Evolutionary conservation across 2,113 vertebrate genomes (phyloP), one percentile per base, ranked within the genome.

Genomic region (Reinhardtius hippoglossoides): DNA sequence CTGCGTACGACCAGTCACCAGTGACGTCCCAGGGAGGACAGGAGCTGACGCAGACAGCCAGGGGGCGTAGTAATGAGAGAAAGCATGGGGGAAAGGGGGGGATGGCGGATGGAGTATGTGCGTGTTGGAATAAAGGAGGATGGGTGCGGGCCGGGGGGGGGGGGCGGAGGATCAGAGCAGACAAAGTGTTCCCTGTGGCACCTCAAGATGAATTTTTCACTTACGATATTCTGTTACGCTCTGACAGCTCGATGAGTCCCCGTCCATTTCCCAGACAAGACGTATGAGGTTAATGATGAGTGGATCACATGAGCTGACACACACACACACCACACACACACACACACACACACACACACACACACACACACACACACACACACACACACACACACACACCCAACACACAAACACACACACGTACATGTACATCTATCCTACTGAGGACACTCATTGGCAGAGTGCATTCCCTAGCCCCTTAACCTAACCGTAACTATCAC

Each of bases 241-340:
- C 27, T 56, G 37, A 76, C 37, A 65, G 0, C 6, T 76, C 15
- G 4, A 40, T 48, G 48, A 76, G 13, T 57, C 44, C 18, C 13
- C 13, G 23, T 67, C 66, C 58, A 27, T 65, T 70, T 86, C 76
- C 59, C 5, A 15, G 44, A 35, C 61, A 54, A 67, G 74, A 77
- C 8, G 10, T 48, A 66, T 64, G 68, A 64, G 80, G 31, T 24
- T 61, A 67, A 69, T 76, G 71, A 64, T 77, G 60, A 77, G 55
- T 16, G 42, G 68, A 86, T 78, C 44, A 37, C 27, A 27, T 27
- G 27, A 27, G 27, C 27, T 27, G 27, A 26, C 13, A 15, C 56
- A 57, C 23, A 23, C 52, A 55, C 52, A 23, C 16, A 24, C 24
- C 24, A 24, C 24, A 24, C 24, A 24, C 24, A 24, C 24, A 24